Conservation (phyloP, 2,888 invertebrate genomes). For the Conchocele bisecta region DNA sequence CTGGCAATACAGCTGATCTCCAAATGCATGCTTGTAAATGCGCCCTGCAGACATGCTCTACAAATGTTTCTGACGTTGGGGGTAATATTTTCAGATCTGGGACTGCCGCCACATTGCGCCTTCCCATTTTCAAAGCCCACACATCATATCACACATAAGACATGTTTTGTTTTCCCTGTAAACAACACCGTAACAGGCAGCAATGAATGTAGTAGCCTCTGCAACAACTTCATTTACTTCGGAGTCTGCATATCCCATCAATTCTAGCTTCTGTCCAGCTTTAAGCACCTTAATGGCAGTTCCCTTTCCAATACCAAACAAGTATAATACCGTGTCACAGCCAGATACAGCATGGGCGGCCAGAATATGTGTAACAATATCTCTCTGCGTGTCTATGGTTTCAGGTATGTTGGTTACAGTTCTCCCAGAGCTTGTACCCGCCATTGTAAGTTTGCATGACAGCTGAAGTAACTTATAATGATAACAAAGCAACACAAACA, state of each 20-base stretch:
- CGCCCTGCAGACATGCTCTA: background rate
- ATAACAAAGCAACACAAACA: constrained; percentile 25
- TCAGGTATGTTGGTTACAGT: background rate
- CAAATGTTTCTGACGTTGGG: constrained; percentile 1
- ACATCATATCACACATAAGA: constrained; percentile 6
- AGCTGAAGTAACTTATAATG: constrained; percentile 1
- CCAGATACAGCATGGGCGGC: constrained; percentile 31
- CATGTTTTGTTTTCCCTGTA: background rate
- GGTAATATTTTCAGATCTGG: background rate
- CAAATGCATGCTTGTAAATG: constrained; percentile 3
- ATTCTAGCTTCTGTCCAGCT: background rate
- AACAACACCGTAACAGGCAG: constrained; percentile 9
- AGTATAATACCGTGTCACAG: constrained; percentile 30
- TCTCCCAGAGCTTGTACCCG: background rate
- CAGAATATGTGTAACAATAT: constrained; percentile 2
- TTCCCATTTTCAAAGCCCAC: background rate
- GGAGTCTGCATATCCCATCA: background rate
- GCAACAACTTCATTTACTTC: background rate
- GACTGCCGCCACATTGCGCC: no score
- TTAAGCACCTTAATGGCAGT: constrained; percentile 4
- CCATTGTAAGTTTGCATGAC: constrained; percentile 16
- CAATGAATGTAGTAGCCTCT: constrained; percentile 4
- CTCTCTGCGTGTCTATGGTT: constrained; percentile 14
- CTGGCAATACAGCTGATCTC: background rate
- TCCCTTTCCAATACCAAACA: constrained; percentile 20